Conservation (phyloP, 2,888 invertebrate genomes). For the Thereva nobilitata region DNA sequence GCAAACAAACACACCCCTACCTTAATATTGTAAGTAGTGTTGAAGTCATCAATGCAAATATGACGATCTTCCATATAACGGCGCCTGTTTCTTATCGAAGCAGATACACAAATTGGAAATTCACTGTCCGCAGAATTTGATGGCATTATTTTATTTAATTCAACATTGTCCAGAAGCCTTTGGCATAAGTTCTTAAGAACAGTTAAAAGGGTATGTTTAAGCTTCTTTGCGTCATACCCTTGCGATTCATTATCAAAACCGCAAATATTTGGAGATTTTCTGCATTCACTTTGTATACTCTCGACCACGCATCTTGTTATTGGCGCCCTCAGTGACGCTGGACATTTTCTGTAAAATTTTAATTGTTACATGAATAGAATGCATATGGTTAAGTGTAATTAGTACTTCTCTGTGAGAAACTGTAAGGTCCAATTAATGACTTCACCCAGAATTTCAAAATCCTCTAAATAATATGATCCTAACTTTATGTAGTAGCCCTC, state of each 20-base stretch:
- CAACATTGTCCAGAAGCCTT: constrained; percentile 29
- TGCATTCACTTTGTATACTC: constrained; percentile 16
- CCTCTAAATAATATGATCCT: constrained; percentile 14
- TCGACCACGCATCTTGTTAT: constrained; percentile 18
- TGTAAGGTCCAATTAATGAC: constrained; percentile 25
- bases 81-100: constrained; percentile 79
- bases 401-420: constrained; percentile 17
- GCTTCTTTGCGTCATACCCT: constrained; percentile 11
- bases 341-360: constrained; percentile 18
- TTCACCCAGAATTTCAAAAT: constrained; percentile 22
- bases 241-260: not conserved
- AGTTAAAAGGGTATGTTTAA: constrained; percentile 20
- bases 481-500: constrained; percentile 24
- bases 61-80: constrained; percentile 93
- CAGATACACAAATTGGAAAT: constrained; percentile 63
- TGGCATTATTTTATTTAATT: constrained; percentile 27
- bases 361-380: not conserved
- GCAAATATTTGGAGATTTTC: constrained; percentile 6
- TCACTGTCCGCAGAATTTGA: not conserved
- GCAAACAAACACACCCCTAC: constrained; percentile 55
- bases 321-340: constrained; percentile 14
- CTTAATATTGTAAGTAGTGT: constrained; percentile 77
- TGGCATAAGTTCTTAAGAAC: constrained; percentile 21
- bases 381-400: not conserved
- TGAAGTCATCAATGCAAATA: constrained; percentile 80